phyloP scores from a whole-genome alignment of 2,888 invertebrate genomes.

The Chironomus tentans region DNA sequence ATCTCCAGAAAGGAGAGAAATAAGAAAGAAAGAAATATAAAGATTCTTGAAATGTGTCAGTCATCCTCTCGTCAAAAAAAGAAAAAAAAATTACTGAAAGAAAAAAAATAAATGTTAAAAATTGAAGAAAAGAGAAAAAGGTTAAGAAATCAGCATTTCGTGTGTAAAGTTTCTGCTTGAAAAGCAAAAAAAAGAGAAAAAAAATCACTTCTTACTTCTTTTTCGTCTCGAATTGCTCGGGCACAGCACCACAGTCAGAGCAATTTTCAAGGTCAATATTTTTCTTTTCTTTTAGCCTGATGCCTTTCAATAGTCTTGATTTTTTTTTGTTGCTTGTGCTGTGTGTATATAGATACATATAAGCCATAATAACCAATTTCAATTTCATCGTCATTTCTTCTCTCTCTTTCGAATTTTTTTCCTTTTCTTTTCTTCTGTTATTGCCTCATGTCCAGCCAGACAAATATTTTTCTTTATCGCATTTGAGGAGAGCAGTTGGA shows the following conservation, averaged over 20 bases:
- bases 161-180: conserved; percentile 13
- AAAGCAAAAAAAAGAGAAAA: neutral
- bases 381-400: conserved; percentile 22
- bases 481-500: no score
- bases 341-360: neutral
- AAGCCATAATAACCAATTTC: conserved; percentile 20
- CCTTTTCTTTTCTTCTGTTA: neutral
- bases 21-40: neutral
- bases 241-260: neutral
- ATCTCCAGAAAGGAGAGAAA: neutral
- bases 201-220: conserved; percentile 18
- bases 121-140: conserved; percentile 13
- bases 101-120: neutral
- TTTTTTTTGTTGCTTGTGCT: neutral
- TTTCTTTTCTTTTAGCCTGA: conserved; percentile 14
- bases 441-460: neutral
- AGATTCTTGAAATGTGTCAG: conserved; percentile 25
- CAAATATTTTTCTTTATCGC: neutral
- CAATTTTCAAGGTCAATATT: conserved; percentile 25
- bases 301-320: conserved; percentile 3
- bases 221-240: conserved; percentile 25
- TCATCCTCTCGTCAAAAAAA: conserved; percentile 22
- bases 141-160: conserved; percentile 19
- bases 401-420: neutral
- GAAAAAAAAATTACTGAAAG: neutral